These are phyloP conservation scores for Hirtodrosophila duncani DNA, from an alignment of 2,888 invertebrate species.

Conservation along the genomic window DNA sequence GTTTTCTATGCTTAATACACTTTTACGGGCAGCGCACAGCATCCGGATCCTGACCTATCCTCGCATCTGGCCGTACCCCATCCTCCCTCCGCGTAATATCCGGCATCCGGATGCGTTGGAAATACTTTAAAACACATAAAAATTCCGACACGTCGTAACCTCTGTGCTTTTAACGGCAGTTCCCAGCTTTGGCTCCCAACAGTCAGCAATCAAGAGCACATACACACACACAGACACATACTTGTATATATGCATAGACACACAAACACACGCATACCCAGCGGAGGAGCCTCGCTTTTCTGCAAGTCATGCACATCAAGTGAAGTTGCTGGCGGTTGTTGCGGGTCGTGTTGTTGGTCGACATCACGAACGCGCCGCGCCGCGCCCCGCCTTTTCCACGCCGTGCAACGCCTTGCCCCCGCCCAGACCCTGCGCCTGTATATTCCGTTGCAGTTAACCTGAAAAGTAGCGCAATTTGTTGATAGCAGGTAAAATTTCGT, in stretches of 20 bases:
- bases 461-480: conserved; percentile 72
- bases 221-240: conserved; percentile 17
- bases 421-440: conserved; percentile 47
- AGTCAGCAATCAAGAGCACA: conserved; percentile 59
- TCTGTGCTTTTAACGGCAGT: conserved; percentile 55
- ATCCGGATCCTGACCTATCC: conserved; percentile 12
- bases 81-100: background rate
- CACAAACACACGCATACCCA: conserved; percentile 7
- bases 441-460: conserved; percentile 69
- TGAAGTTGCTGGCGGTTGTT: conserved; percentile 37
- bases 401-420: conserved; percentile 22
- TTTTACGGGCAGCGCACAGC: conserved; percentile 54
- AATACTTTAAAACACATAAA: conserved; percentile 71
- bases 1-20: conserved; percentile 67
- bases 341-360: conserved; percentile 15
- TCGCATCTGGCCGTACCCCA: background rate
- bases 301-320: conserved; percentile 67
- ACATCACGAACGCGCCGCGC: no score
- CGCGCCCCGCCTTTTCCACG: no score
- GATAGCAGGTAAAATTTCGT: conserved; percentile 68
- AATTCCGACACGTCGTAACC: conserved; percentile 71
- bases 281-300: conserved; percentile 43
- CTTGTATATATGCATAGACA: background rate
- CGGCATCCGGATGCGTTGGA: conserved; percentile 35
- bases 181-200: conserved; percentile 5